Evolutionary conservation across 2,888 invertebrate species (phyloP).

Genomic region (Parnassius apollo): DNA sequence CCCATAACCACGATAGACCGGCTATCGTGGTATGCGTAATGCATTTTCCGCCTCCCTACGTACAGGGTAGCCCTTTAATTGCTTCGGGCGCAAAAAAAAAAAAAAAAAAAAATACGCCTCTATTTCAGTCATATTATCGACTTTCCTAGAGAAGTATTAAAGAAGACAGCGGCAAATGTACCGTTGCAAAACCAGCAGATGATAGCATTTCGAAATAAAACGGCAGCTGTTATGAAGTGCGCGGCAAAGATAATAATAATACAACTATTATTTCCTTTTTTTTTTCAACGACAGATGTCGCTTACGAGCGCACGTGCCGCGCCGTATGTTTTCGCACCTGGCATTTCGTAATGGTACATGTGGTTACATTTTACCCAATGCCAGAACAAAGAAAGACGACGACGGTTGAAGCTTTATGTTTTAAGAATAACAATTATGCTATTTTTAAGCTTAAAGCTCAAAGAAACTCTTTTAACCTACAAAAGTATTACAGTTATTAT

Average conservation of each 20-base stretch:
- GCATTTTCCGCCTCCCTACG: no score
- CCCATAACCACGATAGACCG: no score
- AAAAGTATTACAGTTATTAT: no score
- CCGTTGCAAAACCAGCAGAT: constrained; percentile 35
- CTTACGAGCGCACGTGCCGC: constrained; percentile 58
- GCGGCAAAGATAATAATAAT: constrained; percentile 58
- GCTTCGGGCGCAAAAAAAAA: no score
- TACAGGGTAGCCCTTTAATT: no score
- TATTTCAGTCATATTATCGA: background rate
- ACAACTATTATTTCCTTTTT: constrained; percentile 45
- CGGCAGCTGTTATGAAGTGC: constrained; percentile 61
- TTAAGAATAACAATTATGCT: no score
- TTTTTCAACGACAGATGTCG: constrained; percentile 65
- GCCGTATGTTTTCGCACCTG: constrained; percentile 63
- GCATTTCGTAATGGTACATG: constrained; percentile 58
- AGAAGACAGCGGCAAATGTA: constrained; percentile 23
- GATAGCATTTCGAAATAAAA: constrained; percentile 38
- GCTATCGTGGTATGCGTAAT: no score
- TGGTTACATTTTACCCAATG: constrained; percentile 46
- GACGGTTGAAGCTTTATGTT: constrained; percentile 29
- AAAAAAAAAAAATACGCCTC: constrained; percentile 14
- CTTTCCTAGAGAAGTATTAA: constrained; percentile 9
- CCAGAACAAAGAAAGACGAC: constrained; percentile 30
- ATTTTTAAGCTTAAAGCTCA: no score
- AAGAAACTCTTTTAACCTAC: no score